Conservation (phyloP, 2,797 vertebrate genomes). For the Apogon hyalosoma region DNA sequence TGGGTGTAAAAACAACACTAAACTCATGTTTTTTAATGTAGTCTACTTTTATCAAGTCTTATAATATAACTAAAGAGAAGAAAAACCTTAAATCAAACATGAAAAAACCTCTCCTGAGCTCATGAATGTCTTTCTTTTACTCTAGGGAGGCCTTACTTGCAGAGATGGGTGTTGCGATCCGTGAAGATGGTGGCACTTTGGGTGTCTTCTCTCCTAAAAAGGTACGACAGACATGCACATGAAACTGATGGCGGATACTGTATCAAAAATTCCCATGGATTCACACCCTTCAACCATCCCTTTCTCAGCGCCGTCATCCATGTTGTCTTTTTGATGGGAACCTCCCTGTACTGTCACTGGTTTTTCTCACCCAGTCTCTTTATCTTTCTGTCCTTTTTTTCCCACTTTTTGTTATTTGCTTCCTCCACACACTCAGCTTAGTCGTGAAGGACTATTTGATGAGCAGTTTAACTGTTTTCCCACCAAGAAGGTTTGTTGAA, state of each 20-base stretch:
- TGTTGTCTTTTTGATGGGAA: slow-evolving; percentile 40
- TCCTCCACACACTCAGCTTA: slow-evolving; percentile 82
- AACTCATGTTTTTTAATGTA: too few species aligned
- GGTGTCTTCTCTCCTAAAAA: slow-evolving; percentile 99
- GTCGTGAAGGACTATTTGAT: slow-evolving; percentile 83
- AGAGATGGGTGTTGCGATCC: slow-evolving; percentile 99
- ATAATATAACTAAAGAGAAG: too few species aligned
- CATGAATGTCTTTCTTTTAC: slow-evolving; percentile 16
- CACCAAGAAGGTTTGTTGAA: slow-evolving; percentile 89
- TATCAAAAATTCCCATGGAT: slow-evolving; percentile 29
- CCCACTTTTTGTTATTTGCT: slow-evolving; percentile 59
- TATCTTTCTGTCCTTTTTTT: slow-evolving; percentile 49
- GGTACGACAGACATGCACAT: slow-evolving; percentile 79
- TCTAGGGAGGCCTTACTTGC: slow-evolving; percentile 94
- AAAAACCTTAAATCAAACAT: not conserved
- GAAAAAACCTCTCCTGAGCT: not conserved
- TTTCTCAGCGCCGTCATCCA: slow-evolving; percentile 34
- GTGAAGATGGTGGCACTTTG: slow-evolving; percentile 97
- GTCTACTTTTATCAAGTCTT: too few species aligned
- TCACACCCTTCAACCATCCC: slow-evolving; percentile 30
- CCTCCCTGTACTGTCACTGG: not conserved
- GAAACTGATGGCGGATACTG: not conserved
- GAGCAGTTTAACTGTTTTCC: slow-evolving; percentile 88
- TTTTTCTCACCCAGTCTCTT: slow-evolving; percentile 33
- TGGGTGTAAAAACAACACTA: too few species aligned